Evolutionary conservation across 35 echinoderm and acorn worm species (phyloP).

Genomic region (Patiria miniata): DNA sequence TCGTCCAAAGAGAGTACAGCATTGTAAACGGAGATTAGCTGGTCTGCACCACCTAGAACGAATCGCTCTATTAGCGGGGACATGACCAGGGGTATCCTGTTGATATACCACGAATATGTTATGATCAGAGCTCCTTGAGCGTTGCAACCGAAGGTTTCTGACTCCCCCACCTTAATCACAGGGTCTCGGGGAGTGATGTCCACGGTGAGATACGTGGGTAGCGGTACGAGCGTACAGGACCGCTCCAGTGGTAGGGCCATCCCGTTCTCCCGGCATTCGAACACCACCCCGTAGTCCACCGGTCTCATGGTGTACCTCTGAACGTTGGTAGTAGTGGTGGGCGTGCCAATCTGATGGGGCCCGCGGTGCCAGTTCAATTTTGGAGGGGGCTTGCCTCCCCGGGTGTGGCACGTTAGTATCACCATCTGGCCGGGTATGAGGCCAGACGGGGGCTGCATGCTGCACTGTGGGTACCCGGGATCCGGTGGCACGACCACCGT

Average conservation of each 20-base stretch:
- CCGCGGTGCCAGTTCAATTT: constrained; percentile 19
- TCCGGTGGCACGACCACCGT: constrained; percentile 13
- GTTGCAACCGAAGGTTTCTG: constrained; percentile 15
- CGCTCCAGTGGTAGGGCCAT: not conserved
- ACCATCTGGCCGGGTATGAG: constrained; percentile 15
- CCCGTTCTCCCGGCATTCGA: constrained; percentile 23
- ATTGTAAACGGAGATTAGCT: not conserved
- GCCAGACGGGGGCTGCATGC: constrained; percentile 28
- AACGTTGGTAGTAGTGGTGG: not conserved
- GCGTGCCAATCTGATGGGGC: not conserved
- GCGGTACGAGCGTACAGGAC: constrained; percentile 31
- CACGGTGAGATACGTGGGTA: constrained; percentile 11
- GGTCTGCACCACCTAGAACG: not conserved
- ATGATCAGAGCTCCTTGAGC: not conserved
- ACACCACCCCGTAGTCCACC: constrained; percentile 5
- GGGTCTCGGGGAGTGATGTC: constrained; percentile 9
- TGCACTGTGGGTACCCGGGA: constrained; percentile 18
- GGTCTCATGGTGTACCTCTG: constrained; percentile 6
- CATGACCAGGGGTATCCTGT: constrained; percentile 1
- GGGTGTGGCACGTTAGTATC: not conserved
- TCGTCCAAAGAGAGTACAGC: not conserved
- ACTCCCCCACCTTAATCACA: not conserved
- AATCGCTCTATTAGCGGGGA: not conserved
- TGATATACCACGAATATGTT: constrained; percentile 14
- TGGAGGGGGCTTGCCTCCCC: constrained; percentile 9